phyloP scores from a whole-genome alignment of 2,888 invertebrate genomes.

The Trichogramma dendrolimi region DNA sequence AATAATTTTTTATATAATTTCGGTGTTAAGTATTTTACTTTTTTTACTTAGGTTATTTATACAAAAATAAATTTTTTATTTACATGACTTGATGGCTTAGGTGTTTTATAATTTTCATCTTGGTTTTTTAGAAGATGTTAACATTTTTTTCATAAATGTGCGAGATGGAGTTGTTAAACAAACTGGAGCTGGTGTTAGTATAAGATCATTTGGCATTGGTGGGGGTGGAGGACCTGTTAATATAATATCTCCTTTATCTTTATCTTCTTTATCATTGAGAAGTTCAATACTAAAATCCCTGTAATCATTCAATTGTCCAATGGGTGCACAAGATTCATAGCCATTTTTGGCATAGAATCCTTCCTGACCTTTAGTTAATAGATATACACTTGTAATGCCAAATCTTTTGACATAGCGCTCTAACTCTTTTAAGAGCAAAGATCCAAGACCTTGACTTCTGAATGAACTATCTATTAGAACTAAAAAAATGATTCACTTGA shows the following conservation, averaged over 20 bases:
- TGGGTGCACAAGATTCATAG: constrained; percentile 65
- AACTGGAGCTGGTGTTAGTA: constrained; percentile 23
- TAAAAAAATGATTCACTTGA: constrained; percentile 34
- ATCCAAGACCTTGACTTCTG: constrained; percentile 74
- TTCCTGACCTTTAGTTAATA: constrained; percentile 72
- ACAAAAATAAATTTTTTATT: constrained; percentile 19
- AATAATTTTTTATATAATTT: background rate
- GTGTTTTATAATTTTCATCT: background rate
- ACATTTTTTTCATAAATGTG: constrained; percentile 32
- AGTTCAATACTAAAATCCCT: constrained; percentile 29
- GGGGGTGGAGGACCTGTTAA: constrained; percentile 48
- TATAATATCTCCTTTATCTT: constrained; percentile 28
- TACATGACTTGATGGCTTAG: constrained; percentile 20
- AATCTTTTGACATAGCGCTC: constrained; percentile 67
- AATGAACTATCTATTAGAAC: constrained; percentile 71
- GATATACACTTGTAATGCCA: constrained; percentile 62
- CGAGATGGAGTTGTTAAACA: constrained; percentile 25
- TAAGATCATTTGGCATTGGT: constrained; percentile 44
- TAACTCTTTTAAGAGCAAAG: constrained; percentile 67
- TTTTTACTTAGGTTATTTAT: constrained; percentile 2
- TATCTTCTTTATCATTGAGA: background rate
- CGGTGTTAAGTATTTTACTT: constrained; percentile 4
- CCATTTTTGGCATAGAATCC: constrained; percentile 72
- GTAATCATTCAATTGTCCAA: constrained; percentile 63
- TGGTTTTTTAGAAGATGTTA: constrained; percentile 9